A percentile compares a stretch with the other conserved stretches of the same genome.
These are phyloP conservation scores for Monochamus saltuarius DNA, from an alignment of 1,140 invertebrate species.

Conservation along the genomic window DNA sequence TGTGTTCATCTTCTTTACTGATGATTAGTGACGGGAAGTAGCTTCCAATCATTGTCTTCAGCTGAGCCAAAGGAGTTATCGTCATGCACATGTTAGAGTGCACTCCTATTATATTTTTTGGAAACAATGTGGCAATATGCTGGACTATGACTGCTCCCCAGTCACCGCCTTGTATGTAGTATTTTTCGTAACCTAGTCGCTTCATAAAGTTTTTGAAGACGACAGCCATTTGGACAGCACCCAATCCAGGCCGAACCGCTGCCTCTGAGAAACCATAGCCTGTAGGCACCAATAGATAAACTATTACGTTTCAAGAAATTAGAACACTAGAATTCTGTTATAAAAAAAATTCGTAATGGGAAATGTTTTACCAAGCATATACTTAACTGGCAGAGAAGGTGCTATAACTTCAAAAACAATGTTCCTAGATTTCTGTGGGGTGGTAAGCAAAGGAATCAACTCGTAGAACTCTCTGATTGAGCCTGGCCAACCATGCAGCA, in stretches of 20 bases:
- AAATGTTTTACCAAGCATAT: too few species aligned
- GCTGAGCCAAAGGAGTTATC: neutral
- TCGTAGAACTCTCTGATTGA: constrained; percentile 85
- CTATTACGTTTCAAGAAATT: too few species aligned
- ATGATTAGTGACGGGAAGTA: constrained; percentile 11
- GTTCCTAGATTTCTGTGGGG: constrained; percentile 57
- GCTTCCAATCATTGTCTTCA: constrained; percentile 1
- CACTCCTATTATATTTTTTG: constrained; percentile 66
- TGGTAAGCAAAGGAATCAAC: constrained; percentile 71
- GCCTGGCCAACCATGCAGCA: constrained; percentile 92
- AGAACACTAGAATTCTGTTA: too few species aligned
- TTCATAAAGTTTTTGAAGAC: constrained; percentile 83
- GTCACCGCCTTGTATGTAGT: constrained; percentile 84
- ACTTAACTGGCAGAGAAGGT: constrained; percentile 55
- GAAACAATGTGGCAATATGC: constrained; percentile 66
- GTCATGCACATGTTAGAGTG: constrained; percentile 62
- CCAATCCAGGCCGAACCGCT: constrained; percentile 57
- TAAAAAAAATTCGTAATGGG: too few species aligned
- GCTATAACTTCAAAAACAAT: constrained; percentile 76
- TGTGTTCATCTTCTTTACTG: constrained; percentile 4
- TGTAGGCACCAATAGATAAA: too few species aligned
- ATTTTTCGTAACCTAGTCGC: constrained; percentile 73
- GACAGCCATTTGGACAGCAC: constrained; percentile 64
- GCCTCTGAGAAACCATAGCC: constrained; percentile 74
- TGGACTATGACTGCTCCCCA: constrained; percentile 68